phyloP scores from a whole-genome alignment of 1,140 invertebrate genomes.

The Nautilus pompilius region DNA sequence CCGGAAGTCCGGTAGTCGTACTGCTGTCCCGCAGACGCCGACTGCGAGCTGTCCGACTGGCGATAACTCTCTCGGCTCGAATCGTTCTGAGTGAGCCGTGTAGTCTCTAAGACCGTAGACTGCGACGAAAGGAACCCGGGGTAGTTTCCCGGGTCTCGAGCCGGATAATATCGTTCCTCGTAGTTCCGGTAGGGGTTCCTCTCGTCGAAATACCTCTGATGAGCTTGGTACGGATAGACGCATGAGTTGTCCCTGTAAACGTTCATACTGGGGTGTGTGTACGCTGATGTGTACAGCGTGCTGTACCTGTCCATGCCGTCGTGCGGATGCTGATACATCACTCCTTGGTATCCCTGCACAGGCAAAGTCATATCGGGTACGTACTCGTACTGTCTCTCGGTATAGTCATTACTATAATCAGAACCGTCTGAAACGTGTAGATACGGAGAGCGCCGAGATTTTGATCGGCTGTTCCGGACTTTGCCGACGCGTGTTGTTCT shows the following conservation, averaged over 20 bases:
- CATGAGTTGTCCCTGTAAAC: constrained; percentile 27
- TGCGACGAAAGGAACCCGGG: constrained; percentile 29
- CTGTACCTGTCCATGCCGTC: constrained; percentile 32
- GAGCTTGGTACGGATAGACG: constrained; percentile 26
- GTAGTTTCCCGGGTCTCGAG: constrained; percentile 27
- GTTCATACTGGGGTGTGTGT: constrained; percentile 26
- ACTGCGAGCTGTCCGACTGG: constrained; percentile 6
- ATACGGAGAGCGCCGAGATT: constrained; percentile 53
- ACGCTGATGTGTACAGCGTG: constrained; percentile 40
- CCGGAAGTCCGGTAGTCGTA: constrained; percentile 30
- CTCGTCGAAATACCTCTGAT: constrained; percentile 32
- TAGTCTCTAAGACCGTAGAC: neutral
- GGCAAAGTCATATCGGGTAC: constrained; percentile 21
- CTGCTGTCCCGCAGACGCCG: neutral
- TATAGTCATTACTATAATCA: constrained; percentile 21
- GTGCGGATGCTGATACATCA: constrained; percentile 25
- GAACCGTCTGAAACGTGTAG: constrained; percentile 32
- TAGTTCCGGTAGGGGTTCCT: constrained; percentile 25
- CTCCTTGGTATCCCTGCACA: constrained; percentile 24
- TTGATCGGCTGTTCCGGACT: constrained; percentile 25
- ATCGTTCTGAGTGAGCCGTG: constrained; percentile 16
- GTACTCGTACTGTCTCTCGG: constrained; percentile 14
- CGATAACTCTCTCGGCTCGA: constrained; percentile 10
- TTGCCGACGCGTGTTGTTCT: constrained; percentile 26
- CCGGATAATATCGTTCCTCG: constrained; percentile 34